Conservation (phyloP, 2,113 vertebrate genomes). For the Campylorhamphus procurvoides region DNA sequence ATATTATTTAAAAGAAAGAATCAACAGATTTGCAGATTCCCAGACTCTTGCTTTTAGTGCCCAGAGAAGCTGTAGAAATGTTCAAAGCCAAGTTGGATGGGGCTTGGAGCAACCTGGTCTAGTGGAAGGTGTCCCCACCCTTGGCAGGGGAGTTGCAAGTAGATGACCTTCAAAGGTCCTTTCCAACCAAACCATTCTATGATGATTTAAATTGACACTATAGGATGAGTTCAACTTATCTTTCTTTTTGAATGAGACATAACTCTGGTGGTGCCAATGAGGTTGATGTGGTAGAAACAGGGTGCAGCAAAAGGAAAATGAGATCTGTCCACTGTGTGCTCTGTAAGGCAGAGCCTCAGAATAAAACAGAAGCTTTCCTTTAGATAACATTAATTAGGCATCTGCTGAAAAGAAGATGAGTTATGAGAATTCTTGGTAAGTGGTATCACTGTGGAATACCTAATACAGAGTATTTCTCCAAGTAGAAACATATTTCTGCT, state of each 20-base stretch:
- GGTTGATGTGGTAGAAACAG: not conserved
- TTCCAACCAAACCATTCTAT: not conserved
- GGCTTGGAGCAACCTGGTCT: not conserved
- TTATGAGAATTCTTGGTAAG: not conserved
- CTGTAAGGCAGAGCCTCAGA: not conserved
- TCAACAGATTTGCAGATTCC: not conserved
- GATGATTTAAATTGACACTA: not conserved
- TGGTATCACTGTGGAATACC: not conserved
- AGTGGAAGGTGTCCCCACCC: not conserved
- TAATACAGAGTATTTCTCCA: not conserved
- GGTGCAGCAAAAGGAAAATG: not conserved
- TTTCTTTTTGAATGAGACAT: not conserved
- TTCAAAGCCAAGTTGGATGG: not conserved
- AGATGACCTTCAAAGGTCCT: not conserved
- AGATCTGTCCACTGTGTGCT: not conserved
- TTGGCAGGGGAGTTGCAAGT: not conserved
- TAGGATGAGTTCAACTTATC: not conserved
- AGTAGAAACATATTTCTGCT: not conserved
- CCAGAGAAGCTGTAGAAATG: not conserved
- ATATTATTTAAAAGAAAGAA: not conserved
- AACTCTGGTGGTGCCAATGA: fast-evolving
- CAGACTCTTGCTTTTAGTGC: not conserved
- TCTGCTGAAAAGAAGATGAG: conserved; percentile 2
- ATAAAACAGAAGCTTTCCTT: not conserved
- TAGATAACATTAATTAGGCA: not conserved